Base-by-base conservation (phyloP, 2,888 invertebrate genomes). In the Stenodema calcarata region DNA sequence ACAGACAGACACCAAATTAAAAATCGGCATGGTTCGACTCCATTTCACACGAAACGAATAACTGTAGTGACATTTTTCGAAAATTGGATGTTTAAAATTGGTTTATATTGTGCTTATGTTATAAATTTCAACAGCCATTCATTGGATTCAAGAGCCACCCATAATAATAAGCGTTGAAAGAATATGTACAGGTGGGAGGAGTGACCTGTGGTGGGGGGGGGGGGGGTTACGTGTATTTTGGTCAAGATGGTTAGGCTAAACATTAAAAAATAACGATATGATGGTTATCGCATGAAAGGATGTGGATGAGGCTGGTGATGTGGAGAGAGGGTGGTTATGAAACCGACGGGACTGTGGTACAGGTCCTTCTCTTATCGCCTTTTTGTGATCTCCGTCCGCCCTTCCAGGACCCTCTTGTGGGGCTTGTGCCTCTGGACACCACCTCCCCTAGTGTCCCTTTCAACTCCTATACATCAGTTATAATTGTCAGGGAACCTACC, bases 381-480 rank as follows among this genome's bases (percentile, higher is more conserved):
- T 28, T 4, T n/a, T 9, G 35, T 73, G 73, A 73, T 73, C 73
- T 35, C 35, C 41, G 28, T 9, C 62, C 12, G 1, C 11, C 41
- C 73, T 30, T 73, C 41, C 14, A 16, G 35, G 73, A 70, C 28
- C 28, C 35, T 35, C 73, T 73, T 41, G n/a, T 73, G 35, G 18
- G 35, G 41, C 73, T 73, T 41, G 73, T 73, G 30, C 73, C 35
- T 73, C 35, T 30, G 73, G 73, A 73, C 35, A 73, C 73, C 41
- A 73, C 73, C 41, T n/a, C 73, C 73, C 35, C 35, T 73, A 41
- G 73, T 35, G 30, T 41, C 30, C 30, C 73, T 73, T 73, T 73
- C 73, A 73, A 73, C 6, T 73, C 73, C 73, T 73, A 73, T 73
- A 73, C 73, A 73, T 73, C 73, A 73, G 35, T 73, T 41, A 35